A percentile compares a stretch with the other conserved stretches of the same genome.
phyloP scores from a whole-genome alignment of 53 echinoderm and acorn worm genomes.

The Holothuria scabra region DNA sequence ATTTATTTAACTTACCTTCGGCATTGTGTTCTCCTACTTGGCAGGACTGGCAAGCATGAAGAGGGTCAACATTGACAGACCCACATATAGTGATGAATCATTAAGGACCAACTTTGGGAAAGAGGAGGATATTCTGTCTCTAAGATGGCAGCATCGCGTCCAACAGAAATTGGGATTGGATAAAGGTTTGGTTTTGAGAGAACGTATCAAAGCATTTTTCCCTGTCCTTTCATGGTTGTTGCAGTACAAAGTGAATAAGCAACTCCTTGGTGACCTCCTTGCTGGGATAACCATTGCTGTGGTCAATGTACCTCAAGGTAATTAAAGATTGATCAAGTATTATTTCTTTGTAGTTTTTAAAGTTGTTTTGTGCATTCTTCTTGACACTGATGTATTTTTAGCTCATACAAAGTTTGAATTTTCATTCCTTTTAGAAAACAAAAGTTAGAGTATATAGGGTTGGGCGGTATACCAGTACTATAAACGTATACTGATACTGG shows the following conservation, averaged over 20 bases:
- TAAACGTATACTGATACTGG: too few relatives aligned
- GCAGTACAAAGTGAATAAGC: constrained; percentile 33
- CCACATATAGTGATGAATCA: neutral
- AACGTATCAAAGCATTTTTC: constrained; percentile 6
- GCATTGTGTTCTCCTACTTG: too few relatives aligned
- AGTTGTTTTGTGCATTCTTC: too few relatives aligned
- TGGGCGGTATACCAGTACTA: too few relatives aligned
- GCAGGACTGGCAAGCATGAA: neutral
- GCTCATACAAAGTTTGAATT: too few relatives aligned
- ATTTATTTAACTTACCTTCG: too few relatives aligned
- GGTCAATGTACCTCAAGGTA: constrained; percentile 66
- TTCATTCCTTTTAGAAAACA: too few relatives aligned
- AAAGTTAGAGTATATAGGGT: too few relatives aligned
- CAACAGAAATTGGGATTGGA: neutral
- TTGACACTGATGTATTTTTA: too few relatives aligned
- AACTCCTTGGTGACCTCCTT: constrained; percentile 50
- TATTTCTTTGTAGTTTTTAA: too few relatives aligned
- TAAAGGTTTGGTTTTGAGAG: neutral
- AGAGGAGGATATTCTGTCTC: neutral
- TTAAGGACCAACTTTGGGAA: constrained; percentile 1
- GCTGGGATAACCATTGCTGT: constrained; percentile 61
- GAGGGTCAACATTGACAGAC: constrained; percentile 14
- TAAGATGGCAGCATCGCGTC: neutral
- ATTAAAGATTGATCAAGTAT: neutral
- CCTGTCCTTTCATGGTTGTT: constrained; percentile 58